Evolutionary conservation across 2,888 invertebrate species (phyloP).

Genomic region (Agrilus cyanescens): DNA sequence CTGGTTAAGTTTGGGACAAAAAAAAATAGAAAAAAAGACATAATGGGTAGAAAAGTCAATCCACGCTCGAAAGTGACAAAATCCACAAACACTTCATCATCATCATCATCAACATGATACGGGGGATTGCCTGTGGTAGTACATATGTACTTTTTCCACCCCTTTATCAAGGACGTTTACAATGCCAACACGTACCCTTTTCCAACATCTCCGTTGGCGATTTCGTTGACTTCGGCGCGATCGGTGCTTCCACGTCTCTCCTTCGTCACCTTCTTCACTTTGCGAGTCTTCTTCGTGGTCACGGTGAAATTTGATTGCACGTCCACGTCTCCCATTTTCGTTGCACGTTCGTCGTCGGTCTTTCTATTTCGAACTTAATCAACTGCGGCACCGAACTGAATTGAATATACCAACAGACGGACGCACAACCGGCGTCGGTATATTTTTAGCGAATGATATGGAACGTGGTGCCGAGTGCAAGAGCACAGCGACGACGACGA

Average conservation of each 20-base stretch:
- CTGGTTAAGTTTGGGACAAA: too few relatives aligned
- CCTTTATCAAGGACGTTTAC: too few relatives aligned
- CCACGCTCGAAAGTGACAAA: too few relatives aligned
- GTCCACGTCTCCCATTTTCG: slow-evolving; percentile 80
- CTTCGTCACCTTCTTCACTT: slow-evolving; percentile 80
- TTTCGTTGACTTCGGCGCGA: slow-evolving; percentile 36
- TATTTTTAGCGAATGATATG: slow-evolving; percentile 38
- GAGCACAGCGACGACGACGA: slow-evolving; percentile 10
- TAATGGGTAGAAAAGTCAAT: too few relatives aligned
- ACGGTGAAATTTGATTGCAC: slow-evolving; percentile 75
- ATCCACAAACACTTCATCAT: too few relatives aligned
- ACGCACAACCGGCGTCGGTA: slow-evolving; percentile 27
- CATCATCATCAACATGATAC: too few relatives aligned
- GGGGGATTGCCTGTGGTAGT: too few relatives aligned
- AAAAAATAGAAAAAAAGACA: too few relatives aligned
- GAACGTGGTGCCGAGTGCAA: slow-evolving; percentile 27
- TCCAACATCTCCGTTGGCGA: slow-evolving; percentile 46
- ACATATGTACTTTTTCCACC: too few relatives aligned
- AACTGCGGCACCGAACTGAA: slow-evolving; percentile 20
- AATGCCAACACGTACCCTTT: slow-evolving; percentile 72
- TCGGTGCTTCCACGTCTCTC: slow-evolving; percentile 67
- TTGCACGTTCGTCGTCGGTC: slow-evolving; percentile 1
- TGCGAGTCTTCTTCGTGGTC: slow-evolving; percentile 76
- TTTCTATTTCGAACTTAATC: slow-evolving; percentile 13
- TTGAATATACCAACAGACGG: slow-evolving; percentile 25